Conservation (phyloP, 2,113 vertebrate species). For the Dicrurus megarhynchus region DNA sequence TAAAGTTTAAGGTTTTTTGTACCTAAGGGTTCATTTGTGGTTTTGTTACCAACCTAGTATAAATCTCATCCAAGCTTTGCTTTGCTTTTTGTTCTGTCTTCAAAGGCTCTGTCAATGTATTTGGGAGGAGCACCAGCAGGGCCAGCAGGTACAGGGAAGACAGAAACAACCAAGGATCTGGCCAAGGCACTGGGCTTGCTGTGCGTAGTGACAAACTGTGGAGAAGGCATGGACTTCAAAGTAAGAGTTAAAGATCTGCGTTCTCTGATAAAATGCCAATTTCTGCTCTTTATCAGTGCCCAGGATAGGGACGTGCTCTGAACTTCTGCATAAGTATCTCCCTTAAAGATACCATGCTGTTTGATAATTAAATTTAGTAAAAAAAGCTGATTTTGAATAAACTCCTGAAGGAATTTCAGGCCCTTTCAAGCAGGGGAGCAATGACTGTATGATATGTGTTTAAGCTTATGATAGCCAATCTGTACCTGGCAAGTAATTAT, state of each 20-base stretch:
- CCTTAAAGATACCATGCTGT: not conserved
- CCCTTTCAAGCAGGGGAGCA: not conserved
- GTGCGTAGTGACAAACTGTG: constrained; percentile 96
- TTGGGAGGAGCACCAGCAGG: constrained; percentile 93
- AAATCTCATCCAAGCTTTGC: not conserved
- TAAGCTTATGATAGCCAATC: not conserved
- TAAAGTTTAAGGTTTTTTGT: not conserved
- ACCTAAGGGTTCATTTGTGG: not conserved
- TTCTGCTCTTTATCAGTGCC: not conserved
- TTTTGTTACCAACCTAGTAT: not conserved
- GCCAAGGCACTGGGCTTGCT: constrained; percentile 94
- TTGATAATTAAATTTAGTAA: not conserved
- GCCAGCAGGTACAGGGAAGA: constrained; percentile 97
- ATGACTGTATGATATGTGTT: not conserved
- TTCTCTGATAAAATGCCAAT: not conserved
- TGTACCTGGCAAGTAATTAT: not conserved
- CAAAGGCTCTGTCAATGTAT: constrained; percentile 94
- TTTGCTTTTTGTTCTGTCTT: not conserved
- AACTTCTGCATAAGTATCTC: not conserved
- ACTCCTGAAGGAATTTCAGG: not conserved
- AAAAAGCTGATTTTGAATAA: not conserved
- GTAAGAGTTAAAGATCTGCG: constrained; percentile 65
- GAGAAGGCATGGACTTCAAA: constrained; percentile 97
- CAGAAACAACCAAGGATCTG: constrained; percentile 95
- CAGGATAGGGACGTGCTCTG: not conserved